Evolutionary conservation across 2,113 vertebrate genomes (phyloP), one percentile per base, ranked within the genome.

Genomic region (Chamaea fasciata): DNA sequence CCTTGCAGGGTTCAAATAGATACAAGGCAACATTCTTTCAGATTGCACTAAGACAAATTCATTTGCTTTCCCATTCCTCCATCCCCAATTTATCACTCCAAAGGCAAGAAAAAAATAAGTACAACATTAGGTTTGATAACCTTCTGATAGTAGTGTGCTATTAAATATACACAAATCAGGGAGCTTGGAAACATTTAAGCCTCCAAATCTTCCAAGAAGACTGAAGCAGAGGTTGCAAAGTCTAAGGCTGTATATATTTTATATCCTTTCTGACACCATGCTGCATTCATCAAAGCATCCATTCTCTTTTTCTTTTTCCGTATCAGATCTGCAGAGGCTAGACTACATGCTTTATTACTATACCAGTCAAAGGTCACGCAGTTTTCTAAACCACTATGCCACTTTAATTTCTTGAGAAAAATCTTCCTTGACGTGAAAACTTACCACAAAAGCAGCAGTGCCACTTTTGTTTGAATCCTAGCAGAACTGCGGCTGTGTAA

Each of bases 161-260:
- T 78, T 94, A 86, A 95, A 91, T n/a, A 78, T 19, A 88, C 47
- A 90, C 52, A 94, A 91, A 90, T 91, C 82, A 90, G 46, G 15
- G 15, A 86, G 42, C 41, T 16, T 78, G 53, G 42, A 88, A 85
- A 85, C 53, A 86, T 30, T 55, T 26, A 81, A 81, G 46, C 28
- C 35, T 91, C 90, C 64, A 83, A 74, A 83, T 90, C 71, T 92
- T 59, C 90, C 85, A 86, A 81, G 49, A 87, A 41, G 52, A 86
- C 49, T 91, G 82, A 91, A 94, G 71, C 41, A 4, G 41, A 91
- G n/a, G 65, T 87, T 94, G 60, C 33, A 52, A 92, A 94, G 53
- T 71, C 74, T 85, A 74, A 79, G 50, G 50, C 17, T 77, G 46
- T 11, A 16, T 50, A 67, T 86, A 80, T 91, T 67, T 87, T 44